phyloP scores from a whole-genome alignment of 2,888 invertebrate species.

The Encarsia formosa region DNA sequence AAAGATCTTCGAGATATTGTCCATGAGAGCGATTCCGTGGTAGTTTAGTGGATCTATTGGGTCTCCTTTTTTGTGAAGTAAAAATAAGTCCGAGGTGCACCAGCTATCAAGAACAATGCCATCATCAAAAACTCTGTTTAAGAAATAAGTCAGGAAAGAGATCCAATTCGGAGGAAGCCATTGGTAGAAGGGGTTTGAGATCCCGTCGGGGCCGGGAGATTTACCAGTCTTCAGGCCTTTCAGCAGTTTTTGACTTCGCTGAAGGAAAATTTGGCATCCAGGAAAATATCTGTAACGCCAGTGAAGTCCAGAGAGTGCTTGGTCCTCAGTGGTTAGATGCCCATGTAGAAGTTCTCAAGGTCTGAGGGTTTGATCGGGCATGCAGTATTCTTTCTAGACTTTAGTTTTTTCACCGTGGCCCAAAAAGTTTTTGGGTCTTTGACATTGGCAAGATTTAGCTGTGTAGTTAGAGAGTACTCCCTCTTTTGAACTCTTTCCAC shows the following conservation, averaged over 20 bases:
- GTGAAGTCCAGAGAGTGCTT: background rate
- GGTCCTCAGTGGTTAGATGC: background rate
- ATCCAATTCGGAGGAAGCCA: background rate
- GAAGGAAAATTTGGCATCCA: background rate
- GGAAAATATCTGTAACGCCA: background rate
- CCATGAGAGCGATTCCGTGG: conserved; percentile 34
- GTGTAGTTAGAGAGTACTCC: no score
- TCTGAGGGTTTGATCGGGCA: background rate
- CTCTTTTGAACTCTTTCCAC: no score
- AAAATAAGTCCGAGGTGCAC: conserved; percentile 28
- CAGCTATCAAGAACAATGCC: conserved; percentile 22
- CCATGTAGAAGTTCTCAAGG: background rate
- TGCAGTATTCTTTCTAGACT: background rate
- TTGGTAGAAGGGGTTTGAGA: conserved; percentile 21
- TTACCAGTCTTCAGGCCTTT: conserved; percentile 19
- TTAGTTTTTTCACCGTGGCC: background rate
- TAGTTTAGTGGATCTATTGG: conserved; percentile 31
- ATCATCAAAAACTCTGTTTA: conserved; percentile 15
- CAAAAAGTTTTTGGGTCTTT: background rate
- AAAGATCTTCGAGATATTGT: conserved; percentile 34
- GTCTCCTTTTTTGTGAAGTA: conserved; percentile 36
- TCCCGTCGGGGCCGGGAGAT: conserved; percentile 28
- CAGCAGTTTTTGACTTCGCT: background rate
- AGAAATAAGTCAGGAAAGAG: background rate
- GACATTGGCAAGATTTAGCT: background rate